These are phyloP conservation scores for Sarcophaga variegata DNA, from an alignment of 2,888 invertebrate species.

Conservation along the genomic window DNA sequence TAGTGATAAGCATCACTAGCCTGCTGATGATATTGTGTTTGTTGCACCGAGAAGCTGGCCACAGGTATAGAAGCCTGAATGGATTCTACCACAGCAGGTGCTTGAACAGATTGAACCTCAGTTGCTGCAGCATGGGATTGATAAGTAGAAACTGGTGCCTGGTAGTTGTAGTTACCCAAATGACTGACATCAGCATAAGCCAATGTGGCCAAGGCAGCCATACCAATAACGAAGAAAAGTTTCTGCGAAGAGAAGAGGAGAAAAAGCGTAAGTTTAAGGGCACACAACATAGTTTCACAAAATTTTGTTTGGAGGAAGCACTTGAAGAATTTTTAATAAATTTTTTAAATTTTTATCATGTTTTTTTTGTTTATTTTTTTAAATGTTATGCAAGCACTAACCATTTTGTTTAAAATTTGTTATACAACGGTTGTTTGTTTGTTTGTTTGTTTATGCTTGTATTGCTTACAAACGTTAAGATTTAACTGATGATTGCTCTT, in stretches of 20 bases:
- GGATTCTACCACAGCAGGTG: constrained; percentile 72
- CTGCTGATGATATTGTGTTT: constrained; percentile 39
- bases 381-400: constrained; percentile 68
- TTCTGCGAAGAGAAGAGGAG: constrained; percentile 71
- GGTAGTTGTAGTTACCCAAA: constrained; percentile 72
- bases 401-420: constrained; percentile 75
- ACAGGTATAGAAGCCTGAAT: constrained; percentile 74
- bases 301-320: background rate
- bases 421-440: constrained; percentile 37
- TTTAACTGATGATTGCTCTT: constrained; percentile 75
- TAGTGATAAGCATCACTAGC: constrained; percentile 33
- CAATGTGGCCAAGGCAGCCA: constrained; percentile 66
- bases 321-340: constrained; percentile 4
- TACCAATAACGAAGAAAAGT: constrained; percentile 69
- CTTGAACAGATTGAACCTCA: constrained; percentile 41
- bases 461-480: constrained; percentile 73
- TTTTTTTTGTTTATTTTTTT: constrained; percentile 21
- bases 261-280: background rate
- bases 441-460: constrained; percentile 64
- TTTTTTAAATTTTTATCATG: background rate
- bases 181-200: constrained; percentile 72
- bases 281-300: too few relatives aligned
- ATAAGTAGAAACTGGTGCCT: constrained; percentile 39
- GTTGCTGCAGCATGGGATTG: constrained; percentile 5
- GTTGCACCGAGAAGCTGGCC: constrained; percentile 74